Conservation (phyloP, 2,888 invertebrate species). For the Gibbula magus region DNA sequence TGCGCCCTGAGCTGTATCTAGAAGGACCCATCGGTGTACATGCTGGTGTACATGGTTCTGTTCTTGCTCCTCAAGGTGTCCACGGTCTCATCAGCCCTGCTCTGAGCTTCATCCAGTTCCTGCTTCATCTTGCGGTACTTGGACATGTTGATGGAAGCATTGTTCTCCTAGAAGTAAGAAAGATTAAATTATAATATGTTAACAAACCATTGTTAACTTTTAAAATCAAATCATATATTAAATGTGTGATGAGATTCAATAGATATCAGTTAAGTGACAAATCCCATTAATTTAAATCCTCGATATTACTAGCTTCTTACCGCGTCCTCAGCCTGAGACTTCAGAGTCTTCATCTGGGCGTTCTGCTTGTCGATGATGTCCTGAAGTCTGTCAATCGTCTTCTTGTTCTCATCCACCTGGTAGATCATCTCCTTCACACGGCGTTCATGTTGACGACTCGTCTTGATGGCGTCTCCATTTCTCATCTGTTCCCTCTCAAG, state of each 20-base stretch:
- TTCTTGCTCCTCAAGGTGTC: conserved; percentile 71
- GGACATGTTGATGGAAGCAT: conserved; percentile 17
- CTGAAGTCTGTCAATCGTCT: conserved; percentile 99
- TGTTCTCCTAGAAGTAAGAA: neutral
- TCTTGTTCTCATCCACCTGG: conserved; percentile 92
- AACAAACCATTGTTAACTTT: too few relatives aligned
- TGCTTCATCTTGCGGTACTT: conserved; percentile 20
- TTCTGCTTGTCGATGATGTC: conserved; percentile 97
- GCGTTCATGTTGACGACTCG: conserved; percentile 93
- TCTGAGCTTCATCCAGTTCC: conserved; percentile 21
- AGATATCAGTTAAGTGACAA: too few relatives aligned
- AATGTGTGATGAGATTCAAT: too few relatives aligned
- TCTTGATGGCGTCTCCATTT: conserved; percentile 98
- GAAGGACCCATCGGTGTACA: too few relatives aligned
- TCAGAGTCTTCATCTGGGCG: conserved; percentile 99
- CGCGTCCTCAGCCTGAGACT: conserved; percentile 99
- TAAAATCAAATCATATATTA: too few relatives aligned
- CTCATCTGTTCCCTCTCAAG: conserved; percentile 97
- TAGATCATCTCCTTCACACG: conserved; percentile 91
- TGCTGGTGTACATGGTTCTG: neutral
- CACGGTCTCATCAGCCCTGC: conserved; percentile 58
- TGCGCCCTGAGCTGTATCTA: too few relatives aligned
- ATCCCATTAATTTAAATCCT: too few relatives aligned
- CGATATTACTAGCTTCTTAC: conserved; percentile 69
- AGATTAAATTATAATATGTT: neutral